Base-by-base conservation (phyloP, 1,140 invertebrate species). In the Drosophila eugracilis region DNA sequence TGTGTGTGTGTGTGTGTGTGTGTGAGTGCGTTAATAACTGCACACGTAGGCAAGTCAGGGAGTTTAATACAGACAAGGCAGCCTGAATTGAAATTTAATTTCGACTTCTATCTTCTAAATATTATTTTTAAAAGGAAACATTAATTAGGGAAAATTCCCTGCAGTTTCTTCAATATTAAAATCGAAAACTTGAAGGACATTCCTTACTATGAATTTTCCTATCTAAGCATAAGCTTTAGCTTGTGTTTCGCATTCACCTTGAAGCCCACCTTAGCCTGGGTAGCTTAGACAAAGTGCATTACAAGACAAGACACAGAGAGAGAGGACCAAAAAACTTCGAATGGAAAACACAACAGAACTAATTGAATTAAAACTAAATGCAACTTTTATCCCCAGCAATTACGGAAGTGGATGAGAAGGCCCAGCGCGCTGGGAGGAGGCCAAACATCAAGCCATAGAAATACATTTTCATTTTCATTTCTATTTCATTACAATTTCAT, bases 281-380 rank as follows among this genome's bases (percentile, higher is more conserved):
- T 4, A 10, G 24, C 36, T 62, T 62, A 59, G 36, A 19, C 53
- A 59, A 59, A 42, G 58, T 42, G 24, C 58, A 63, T 45, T 47
- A 62, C 39, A 63, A 21, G 57, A 17, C 60, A n/a, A n/a, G n/a
- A n/a, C n/a, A n/a, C n/a, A 15, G 1, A 5, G 17, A 30, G 21
- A 44, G 41, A 26, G 28, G 49, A 34, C 24, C 52, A 14, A 83
- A 84, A 73, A 76, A 86, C 39, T 85, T 75, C 50, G 71, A 69
- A 69, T 57, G 41, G 62, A 47, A 54, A 52, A 54, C 36, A 71
- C 66, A 76, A 76, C 50, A 49, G 45, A 88, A 78, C 77, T 86
- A 86, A 86, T 86, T 86, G 78, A 86, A 88, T 86, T 86, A 86
- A 86, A 86, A 86, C 73, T 86, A 88, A 86, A 86, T 86, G 74